Evolutionary conservation across 2,113 vertebrate genomes (phyloP).

Genomic region (Rhineura floridana): DNA sequence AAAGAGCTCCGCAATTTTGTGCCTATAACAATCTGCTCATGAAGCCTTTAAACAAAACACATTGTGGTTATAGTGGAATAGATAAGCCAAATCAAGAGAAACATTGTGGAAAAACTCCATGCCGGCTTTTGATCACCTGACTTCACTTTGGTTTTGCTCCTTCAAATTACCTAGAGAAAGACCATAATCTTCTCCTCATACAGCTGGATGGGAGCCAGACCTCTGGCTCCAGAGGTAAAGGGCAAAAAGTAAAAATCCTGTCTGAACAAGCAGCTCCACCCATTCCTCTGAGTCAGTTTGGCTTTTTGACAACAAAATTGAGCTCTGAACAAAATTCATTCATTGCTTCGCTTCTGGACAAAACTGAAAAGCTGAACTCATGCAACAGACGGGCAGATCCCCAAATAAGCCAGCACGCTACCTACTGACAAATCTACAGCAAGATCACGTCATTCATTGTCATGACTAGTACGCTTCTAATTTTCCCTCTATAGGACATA

Average conservation of each 20-base stretch:
- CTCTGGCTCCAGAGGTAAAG: slow-evolving; percentile 86
- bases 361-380: slow-evolving; percentile 70
- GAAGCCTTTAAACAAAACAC: slow-evolving; percentile 36
- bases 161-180: slow-evolving; percentile 80
- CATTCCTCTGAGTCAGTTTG: slow-evolving; percentile 80
- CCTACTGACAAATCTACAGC: slow-evolving; percentile 34
- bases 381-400: slow-evolving; percentile 66
- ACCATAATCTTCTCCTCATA: slow-evolving; percentile 74
- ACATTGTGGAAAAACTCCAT: slow-evolving; percentile 70
- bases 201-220: slow-evolving; percentile 79
- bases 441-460: slow-evolving; percentile 34
- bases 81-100: slow-evolving; percentile 68
- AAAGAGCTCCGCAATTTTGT: slow-evolving; percentile 60
- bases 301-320: slow-evolving; percentile 78
- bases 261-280: slow-evolving; percentile 82
- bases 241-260: slow-evolving; percentile 82
- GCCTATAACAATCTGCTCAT: slow-evolving; percentile 62
- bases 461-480: slow-evolving; percentile 34
- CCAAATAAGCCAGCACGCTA: slow-evolving; percentile 61
- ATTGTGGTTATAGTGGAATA: slow-evolving; percentile 64
- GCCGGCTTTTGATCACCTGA: slow-evolving; percentile 78
- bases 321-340: slow-evolving; percentile 80
- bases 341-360: slow-evolving; percentile 74
- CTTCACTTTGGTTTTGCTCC: slow-evolving; percentile 75
- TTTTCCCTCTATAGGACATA: slow-evolving; percentile 31